Evolutionary conservation across 2,113 vertebrate species (phyloP).

Genomic region (Verasper variegatus): DNA sequence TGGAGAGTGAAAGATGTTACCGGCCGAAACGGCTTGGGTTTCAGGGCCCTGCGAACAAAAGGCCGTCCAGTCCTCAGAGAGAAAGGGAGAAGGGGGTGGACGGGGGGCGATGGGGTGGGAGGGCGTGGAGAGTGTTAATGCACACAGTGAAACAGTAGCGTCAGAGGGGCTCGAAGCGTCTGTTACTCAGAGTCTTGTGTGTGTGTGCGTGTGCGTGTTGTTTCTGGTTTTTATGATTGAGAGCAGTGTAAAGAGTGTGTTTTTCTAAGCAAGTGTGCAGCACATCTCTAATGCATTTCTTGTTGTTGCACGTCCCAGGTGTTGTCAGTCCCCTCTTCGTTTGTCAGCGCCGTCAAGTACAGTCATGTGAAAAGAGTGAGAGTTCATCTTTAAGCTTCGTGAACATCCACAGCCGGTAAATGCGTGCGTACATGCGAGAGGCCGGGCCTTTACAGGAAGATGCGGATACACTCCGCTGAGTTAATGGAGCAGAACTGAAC

Average conservation of each 20-base stretch:
- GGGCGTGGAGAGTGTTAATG: slow-evolving; percentile 23
- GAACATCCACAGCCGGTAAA: background rate
- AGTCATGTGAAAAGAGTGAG: slow-evolving; percentile 25
- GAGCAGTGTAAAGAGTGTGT: slow-evolving; percentile 7
- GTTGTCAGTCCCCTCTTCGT: slow-evolving; percentile 4
- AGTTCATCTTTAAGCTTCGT: slow-evolving; percentile 27
- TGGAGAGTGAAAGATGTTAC: slow-evolving; percentile 84
- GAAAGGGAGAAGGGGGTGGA: slow-evolving; percentile 24
- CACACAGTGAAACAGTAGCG: slow-evolving; percentile 54
- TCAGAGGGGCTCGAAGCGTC: slow-evolving; percentile 30
- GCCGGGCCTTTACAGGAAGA: slow-evolving; percentile 52
- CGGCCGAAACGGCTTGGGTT: slow-evolving; percentile 76
- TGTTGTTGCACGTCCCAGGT: slow-evolving; percentile 36
- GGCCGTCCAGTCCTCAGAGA: slow-evolving; percentile 74
- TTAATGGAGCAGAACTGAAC: slow-evolving; percentile 80
- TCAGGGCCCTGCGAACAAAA: slow-evolving; percentile 80
- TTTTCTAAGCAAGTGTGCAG: background rate
- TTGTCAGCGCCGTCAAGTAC: slow-evolving; percentile 31
- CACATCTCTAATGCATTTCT: slow-evolving; percentile 31
- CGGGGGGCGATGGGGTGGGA: background rate
- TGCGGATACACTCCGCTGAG: slow-evolving; percentile 44
- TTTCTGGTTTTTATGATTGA: slow-evolving; percentile 23
- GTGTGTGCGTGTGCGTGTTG: background rate
- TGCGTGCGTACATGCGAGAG: slow-evolving; percentile 5
- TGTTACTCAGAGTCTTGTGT: slow-evolving; percentile 4